Percentiles rank a stretch among this genome's conserved stretches.
Evolutionary conservation across 2,888 invertebrate species (phyloP).

Genomic region (Ennomos fuscantarius): DNA sequence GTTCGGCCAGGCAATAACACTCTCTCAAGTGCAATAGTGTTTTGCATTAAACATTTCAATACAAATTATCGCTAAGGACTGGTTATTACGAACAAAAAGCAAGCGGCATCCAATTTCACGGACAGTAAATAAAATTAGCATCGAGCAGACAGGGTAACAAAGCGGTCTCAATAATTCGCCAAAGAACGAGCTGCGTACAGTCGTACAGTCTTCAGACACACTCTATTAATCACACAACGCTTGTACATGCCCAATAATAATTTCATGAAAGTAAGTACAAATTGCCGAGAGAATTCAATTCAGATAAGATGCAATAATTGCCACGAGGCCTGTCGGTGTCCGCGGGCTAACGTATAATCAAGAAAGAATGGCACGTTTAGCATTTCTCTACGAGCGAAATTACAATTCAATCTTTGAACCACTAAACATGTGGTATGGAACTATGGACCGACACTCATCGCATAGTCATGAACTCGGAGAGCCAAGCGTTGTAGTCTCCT

Average conservation of each 20-base stretch:
- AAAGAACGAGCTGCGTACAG: conserved; percentile 67
- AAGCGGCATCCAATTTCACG: conserved; percentile 76
- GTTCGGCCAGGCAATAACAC: conserved; percentile 46
- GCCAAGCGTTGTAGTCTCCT: conserved; percentile 48
- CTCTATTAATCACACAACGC: conserved; percentile 66
- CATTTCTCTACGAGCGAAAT: conserved; percentile 69
- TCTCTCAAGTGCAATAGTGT: conserved; percentile 50
- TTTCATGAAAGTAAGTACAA: conserved; percentile 66
- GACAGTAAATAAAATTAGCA: conserved; percentile 82
- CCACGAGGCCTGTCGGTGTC: conserved; percentile 29
- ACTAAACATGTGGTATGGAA: conserved; percentile 61
- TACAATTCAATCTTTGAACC: conserved; percentile 73
- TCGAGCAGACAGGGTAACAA: conserved; percentile 75
- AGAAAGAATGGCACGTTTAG: conserved; percentile 68
- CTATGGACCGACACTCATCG: conserved; percentile 50
- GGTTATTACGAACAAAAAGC: conserved; percentile 59
- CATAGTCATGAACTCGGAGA: conserved; percentile 46
- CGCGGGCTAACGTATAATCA: conserved; percentile 25
- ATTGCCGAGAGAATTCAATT: conserved; percentile 62
- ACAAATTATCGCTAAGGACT: conserved; percentile 59
- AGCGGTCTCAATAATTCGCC: conserved; percentile 79
- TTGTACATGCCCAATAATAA: conserved; percentile 58
- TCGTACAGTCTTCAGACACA: conserved; percentile 46
- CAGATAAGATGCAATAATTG: conserved; percentile 76
- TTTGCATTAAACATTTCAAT: conserved; percentile 67